Evolutionary conservation across 2,888 invertebrate species (phyloP).

Genomic region (Chrysodeixis includens): DNA sequence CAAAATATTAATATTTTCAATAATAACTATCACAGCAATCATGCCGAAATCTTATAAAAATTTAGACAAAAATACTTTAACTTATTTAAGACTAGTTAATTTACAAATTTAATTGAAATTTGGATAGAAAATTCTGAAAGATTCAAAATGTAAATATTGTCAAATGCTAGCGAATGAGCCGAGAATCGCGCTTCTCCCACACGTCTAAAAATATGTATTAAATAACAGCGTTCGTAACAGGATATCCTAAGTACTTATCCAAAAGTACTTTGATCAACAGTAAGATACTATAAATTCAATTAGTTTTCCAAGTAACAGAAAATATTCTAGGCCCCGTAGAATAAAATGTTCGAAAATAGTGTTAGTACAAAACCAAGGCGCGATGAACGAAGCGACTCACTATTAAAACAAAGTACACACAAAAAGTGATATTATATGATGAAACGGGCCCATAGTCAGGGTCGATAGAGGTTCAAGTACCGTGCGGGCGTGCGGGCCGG

Average conservation of each 20-base stretch:
- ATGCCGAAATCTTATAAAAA: constrained; percentile 71
- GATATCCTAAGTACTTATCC: constrained; percentile 40
- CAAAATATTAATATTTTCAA: constrained; percentile 68
- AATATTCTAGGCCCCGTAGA: constrained; percentile 57
- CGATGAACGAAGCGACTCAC: constrained; percentile 54
- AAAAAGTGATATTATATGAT: constrained; percentile 45
- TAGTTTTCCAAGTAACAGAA: constrained; percentile 51
- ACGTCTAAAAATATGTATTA: constrained; percentile 28
- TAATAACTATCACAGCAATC: constrained; percentile 73
- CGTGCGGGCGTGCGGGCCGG: too few species aligned
- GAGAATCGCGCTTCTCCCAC: constrained; percentile 14
- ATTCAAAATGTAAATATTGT: constrained; percentile 62
- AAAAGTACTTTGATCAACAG: constrained; percentile 45
- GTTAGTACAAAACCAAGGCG: constrained; percentile 60
- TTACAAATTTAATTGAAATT: constrained; percentile 67
- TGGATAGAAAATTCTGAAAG: constrained; percentile 61
- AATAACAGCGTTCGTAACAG: constrained; percentile 37
- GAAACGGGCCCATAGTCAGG: constrained; percentile 40
- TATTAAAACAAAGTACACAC: constrained; percentile 50
- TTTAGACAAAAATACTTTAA: constrained; percentile 74
- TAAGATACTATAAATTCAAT: constrained; percentile 39
- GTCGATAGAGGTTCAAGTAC: constrained; percentile 30
- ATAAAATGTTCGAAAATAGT: constrained; percentile 50
- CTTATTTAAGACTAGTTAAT: constrained; percentile 78
- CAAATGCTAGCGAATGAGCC: constrained; percentile 42